Evolutionary conservation across 2,113 vertebrate genomes (phyloP).

Genomic region (Pholis gunnellus): DNA sequence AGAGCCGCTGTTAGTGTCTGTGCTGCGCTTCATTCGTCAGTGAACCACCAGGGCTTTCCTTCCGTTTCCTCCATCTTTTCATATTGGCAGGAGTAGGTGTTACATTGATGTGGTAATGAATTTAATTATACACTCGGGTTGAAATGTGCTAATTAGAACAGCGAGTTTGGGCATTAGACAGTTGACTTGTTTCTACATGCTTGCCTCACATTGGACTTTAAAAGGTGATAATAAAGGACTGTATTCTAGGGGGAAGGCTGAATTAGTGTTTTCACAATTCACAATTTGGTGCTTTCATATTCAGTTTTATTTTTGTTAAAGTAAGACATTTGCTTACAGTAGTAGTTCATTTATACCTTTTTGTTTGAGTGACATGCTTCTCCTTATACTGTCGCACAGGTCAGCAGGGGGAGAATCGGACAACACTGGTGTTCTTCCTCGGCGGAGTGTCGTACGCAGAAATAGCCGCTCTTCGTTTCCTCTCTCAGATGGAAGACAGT

Average conservation of each 20-base stretch:
- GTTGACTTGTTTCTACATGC: slow-evolving; percentile 70
- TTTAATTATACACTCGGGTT: slow-evolving; percentile 64
- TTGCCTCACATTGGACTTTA: slow-evolving; percentile 41
- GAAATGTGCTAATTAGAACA: slow-evolving; percentile 75
- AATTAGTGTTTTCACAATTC: slow-evolving; percentile 53
- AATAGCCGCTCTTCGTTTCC: slow-evolving; percentile 94
- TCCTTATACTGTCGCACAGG: slow-evolving; percentile 78
- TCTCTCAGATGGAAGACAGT: slow-evolving; percentile 97
- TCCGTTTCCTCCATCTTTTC: slow-evolving; percentile 10
- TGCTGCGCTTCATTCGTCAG: slow-evolving; percentile 37
- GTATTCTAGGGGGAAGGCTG: slow-evolving; percentile 19
- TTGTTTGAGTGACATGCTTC: not conserved
- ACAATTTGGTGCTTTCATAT: slow-evolving; percentile 29
- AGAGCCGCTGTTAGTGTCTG: slow-evolving; percentile 24
- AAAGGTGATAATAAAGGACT: slow-evolving; percentile 76
- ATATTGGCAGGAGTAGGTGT: slow-evolving; percentile 46
- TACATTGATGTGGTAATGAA: slow-evolving; percentile 50
- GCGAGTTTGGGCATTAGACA: slow-evolving; percentile 53
- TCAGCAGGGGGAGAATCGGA: slow-evolving; percentile 95
- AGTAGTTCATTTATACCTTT: not conserved
- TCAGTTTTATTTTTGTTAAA: slow-evolving; percentile 8
- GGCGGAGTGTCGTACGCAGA: slow-evolving; percentile 96
- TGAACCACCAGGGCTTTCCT: slow-evolving; percentile 18
- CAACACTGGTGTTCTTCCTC: slow-evolving; percentile 96
- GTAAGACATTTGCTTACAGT: not conserved